Conservation (phyloP, 2,888 invertebrate species). For the Cantharis nigra region DNA sequence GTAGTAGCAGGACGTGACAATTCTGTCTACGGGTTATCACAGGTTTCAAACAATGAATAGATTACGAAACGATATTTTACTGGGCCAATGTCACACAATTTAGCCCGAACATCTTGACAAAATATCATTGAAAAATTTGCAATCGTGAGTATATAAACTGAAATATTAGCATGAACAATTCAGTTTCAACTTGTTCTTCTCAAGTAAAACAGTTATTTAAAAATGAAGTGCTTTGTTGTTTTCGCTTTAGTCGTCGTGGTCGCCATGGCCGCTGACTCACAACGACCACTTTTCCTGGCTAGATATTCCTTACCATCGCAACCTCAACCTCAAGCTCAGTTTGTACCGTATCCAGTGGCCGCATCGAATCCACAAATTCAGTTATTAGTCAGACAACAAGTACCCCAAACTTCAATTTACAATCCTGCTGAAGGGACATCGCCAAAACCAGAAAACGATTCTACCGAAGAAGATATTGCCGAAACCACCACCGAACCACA, state of each 20-base stretch:
- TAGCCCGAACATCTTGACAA: slow-evolving; percentile 14
- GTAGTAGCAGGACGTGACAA: slow-evolving; percentile 20
- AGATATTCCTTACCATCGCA: slow-evolving; percentile 6
- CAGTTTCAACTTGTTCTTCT: slow-evolving; percentile 7
- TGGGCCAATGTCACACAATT: slow-evolving; percentile 29
- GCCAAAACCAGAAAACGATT: slow-evolving; percentile 2
- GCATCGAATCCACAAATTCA: slow-evolving; percentile 4
- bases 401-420: slow-evolving; percentile 54
- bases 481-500: slow-evolving; percentile 30
- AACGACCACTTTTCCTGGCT: slow-evolving; percentile 15
- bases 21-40: slow-evolving; percentile 16
- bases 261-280: not conserved
- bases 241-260: slow-evolving; percentile 10
- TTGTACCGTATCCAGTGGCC: slow-evolving; percentile 16
- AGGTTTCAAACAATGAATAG: slow-evolving; percentile 18
- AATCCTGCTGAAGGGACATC: slow-evolving; percentile 51
- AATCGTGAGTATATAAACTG: slow-evolving; percentile 8
- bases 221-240: slow-evolving; percentile 23
- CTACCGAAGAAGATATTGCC: slow-evolving; percentile 19
- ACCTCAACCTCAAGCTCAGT: slow-evolving; percentile 6
- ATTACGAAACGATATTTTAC: slow-evolving; percentile 14
- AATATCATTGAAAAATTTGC: slow-evolving; percentile 11
- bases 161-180: not conserved
- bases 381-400: slow-evolving; percentile 13
- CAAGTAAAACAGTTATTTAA: not conserved